A percentile compares a stretch with the other conserved stretches of the same genome.
These are phyloP conservation scores for Caenorhabditis sinica DNA, from an alignment of 2,888 invertebrate genomes.

Conservation along the genomic window DNA sequence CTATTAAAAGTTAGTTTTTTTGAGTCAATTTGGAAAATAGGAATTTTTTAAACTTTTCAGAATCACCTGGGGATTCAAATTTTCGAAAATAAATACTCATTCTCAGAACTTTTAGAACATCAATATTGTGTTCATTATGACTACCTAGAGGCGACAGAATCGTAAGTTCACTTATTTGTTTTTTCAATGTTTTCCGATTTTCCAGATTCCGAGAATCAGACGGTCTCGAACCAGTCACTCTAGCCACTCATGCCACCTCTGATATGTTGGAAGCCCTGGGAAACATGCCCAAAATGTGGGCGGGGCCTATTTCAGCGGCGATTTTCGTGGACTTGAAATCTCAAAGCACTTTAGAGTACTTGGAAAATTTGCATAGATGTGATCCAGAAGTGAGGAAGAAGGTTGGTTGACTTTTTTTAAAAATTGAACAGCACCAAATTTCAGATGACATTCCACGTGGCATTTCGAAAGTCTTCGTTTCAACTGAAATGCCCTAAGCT, in stretches of 20 bases:
- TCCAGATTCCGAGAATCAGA: slow-evolving; percentile 57
- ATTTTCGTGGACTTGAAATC: slow-evolving; percentile 66
- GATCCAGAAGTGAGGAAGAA: slow-evolving; percentile 55
- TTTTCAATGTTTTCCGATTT: background rate
- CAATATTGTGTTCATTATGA: slow-evolving; percentile 29
- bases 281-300: slow-evolving; percentile 57
- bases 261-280: slow-evolving; percentile 43
- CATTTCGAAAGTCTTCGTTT: slow-evolving; percentile 55
- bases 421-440: background rate
- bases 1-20: background rate
- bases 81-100: background rate
- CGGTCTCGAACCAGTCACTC: slow-evolving; percentile 66
- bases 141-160: slow-evolving; percentile 15
- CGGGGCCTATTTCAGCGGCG: slow-evolving; percentile 70
- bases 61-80: background rate
- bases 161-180: background rate
- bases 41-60: background rate
- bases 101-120: background rate
- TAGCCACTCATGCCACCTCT: slow-evolving; percentile 66
- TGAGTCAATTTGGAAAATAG: background rate
- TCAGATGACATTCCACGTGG: slow-evolving; percentile 64
- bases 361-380: slow-evolving; percentile 57
- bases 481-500: slow-evolving; percentile 37
- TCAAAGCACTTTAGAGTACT: slow-evolving; percentile 43
- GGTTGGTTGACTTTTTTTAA: slow-evolving; percentile 10